phyloP scores from a whole-genome alignment of 2,888 invertebrate genomes.

The Brachyptera risi region DNA sequence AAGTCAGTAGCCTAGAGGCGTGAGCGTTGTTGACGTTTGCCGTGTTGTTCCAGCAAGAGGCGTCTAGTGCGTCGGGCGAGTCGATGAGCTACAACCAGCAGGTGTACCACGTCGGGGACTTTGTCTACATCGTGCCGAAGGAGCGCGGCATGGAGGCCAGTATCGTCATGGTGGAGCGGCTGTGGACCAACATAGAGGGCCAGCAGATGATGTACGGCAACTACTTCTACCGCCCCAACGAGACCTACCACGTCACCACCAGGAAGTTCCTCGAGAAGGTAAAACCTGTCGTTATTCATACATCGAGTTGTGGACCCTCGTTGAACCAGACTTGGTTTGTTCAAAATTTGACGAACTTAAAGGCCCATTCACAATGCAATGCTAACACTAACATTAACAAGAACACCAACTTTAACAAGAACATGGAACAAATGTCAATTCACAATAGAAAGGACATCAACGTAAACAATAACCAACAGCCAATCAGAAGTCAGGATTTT shows the following conservation, averaged over 20 bases:
- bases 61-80: slow-evolving; percentile 44
- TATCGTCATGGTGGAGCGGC: slow-evolving; percentile 81
- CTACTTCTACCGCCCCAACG: slow-evolving; percentile 86
- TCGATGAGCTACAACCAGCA: slow-evolving; percentile 72
- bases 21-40: not conserved
- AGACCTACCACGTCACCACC: slow-evolving; percentile 93
- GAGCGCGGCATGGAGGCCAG: slow-evolving; percentile 64
- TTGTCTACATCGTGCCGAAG: slow-evolving; percentile 79
- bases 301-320: too few species aligned
- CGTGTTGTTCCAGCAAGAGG: slow-evolving; percentile 19
- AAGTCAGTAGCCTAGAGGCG: too few species aligned
- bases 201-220: slow-evolving; percentile 89
- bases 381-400: too few species aligned
- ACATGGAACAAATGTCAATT: too few species aligned
- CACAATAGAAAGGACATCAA: too few species aligned
- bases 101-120: slow-evolving; percentile 79
- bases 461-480: too few species aligned
- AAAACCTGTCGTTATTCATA: slow-evolving; percentile 7
- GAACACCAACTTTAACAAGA: too few species aligned
- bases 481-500: too few species aligned
- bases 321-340: too few species aligned
- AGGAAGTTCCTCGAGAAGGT: slow-evolving; percentile 89
- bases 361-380: too few species aligned
- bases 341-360: too few species aligned
- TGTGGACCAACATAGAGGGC: slow-evolving; percentile 80